Evolutionary conservation across 2,797 vertebrate genomes (phyloP), one percentile per base, ranked within the genome.

Genomic region (Amblyraja radiata): DNA sequence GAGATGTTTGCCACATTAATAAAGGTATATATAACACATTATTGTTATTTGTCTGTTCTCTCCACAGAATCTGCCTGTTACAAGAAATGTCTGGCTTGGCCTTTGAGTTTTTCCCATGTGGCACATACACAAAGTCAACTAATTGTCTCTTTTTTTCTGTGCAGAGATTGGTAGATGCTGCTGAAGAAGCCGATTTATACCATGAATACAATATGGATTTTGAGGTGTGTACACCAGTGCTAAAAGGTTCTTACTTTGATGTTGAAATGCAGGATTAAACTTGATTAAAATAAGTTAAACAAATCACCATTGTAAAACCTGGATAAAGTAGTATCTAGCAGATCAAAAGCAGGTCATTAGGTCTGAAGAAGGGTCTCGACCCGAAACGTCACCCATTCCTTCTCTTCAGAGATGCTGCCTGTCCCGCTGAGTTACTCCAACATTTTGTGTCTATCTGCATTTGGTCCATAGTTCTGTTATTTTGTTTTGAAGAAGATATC

Each of bases 171-270:
- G 98, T 98, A 77, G 98, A 98, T 93, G 97, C 97, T 92, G 98
- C 98, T 0, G 98, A 99, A 94, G 98, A 99, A 0, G 98, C 98
- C 5, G 98, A 99, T 95, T 95, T 98, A 79, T 97, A 98, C 81
- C 98, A 99, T 0, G 97, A 98, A 68, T 99, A 97, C 96, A 99
- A 99, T 28, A 96, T 97, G n/a, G 98, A 98, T 0, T 94, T 99
- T 77, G 95, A 97, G 97, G 98, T 99, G 95, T 95, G 96, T 95
- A 93, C 21, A 93, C 23, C 77, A 63, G 68, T 1, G 32, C 10
- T 81, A 39, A 79, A 83, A 10, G 16, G 16, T 88, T 88, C 65
- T 68, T 18, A 18, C n/a, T 88, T 68, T 88, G 83, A 13, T 65
- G 2, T n/a, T 65, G 83, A 86, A n/a, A 32, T 86, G 61, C 65